Base-by-base conservation (phyloP, 2,888 invertebrate genomes). In the Muschampia plurimacula region DNA sequence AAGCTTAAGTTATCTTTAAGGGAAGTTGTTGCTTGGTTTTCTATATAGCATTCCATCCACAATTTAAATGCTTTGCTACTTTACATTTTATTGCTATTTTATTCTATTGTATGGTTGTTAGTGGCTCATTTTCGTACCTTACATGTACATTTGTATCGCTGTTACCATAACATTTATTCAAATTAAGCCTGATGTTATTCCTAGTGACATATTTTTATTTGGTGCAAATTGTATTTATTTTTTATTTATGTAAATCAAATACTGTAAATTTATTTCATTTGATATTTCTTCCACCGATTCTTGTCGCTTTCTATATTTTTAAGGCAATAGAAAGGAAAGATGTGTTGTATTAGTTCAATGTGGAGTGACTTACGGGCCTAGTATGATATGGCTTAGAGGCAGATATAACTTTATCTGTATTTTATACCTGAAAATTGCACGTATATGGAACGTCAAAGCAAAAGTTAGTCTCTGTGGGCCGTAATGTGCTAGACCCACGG, bases 31-130 rank as follows among this genome's bases (percentile, higher is more conserved):
- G 64, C 70, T 70, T 68, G 60, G n/a, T 22, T 64, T 71, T 44
- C 71, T 57, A 78, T 79, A 44, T 63, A 69, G 84, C 85, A 88
- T 88, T 89, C 88, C 88, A 88, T 87, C 89, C 86, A 86, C 81
- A 82, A 79, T 73, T 73, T 76, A 10, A 22, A 62, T 64, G 63
- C 69, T 22, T 22, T 22, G 22, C 22, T 22, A 22, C 22, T 22
- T 55, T 70, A 8, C 22, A 64, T 15, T 70, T 64, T 65, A 57
- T 32, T 64, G 28, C 39, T 52, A 49, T 49, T 13, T 13, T 7
- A 39, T 59, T 63, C 13, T 63, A 69, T 63, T 68, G 36, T 49
- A 15, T 68, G 28, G 28, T 36, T 69, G 63, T 15, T 52, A 55
- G 39, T 67, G 67, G 59, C 36, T 68, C 13, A 9, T 7, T 41